Evolutionary conservation across 1,140 invertebrate genomes (phyloP), one percentile per base, ranked within the genome.

Genomic region (Panagrolaimus sp.): DNA sequence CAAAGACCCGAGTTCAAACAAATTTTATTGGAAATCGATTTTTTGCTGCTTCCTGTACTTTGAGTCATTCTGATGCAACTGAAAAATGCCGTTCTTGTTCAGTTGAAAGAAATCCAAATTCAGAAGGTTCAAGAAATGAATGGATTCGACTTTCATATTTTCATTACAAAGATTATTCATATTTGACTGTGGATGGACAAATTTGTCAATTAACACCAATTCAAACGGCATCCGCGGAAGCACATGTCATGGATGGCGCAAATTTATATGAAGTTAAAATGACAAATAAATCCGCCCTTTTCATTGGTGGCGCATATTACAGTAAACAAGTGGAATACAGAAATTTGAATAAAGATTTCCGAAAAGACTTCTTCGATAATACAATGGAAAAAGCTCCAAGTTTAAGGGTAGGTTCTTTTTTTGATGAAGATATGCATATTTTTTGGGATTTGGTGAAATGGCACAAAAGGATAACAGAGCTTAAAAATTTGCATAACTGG

Each of bases 101-200:
- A 21, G 10, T 67, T 32, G 24, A 26, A 0, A n/a, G 24, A 24
- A 7, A 38, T 38, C 7, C 32, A 38, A 7, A 38, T n/a, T n/a
- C 38, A 15, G 46, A 43, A 1, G 65, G 44, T 48, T 26, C 45
- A 26, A 48, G 10, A 7, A 48, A 67, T 43, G 26, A 46, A 3
- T 67, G 65, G 65, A 48, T 67, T 21, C 65, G 47, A 5, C 28
- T 67, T 67, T 67, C 65, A 5, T 47, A 43, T 26, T 67, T 48
- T 21, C 44, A 67, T 43, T 52, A 67, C 28, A 52, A 38, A 12
- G 43, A 67, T 47, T 67, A 67, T 24, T 43, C 43, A 15, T 67
- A 28, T 43, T 52, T 67, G 17, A 52, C 43, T 21, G 65, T 67
- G 5, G 65, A 67, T 52, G 21, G 17, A 5, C 6, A 17, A 6